Evolutionary conservation across 64 coral and sea anemone genomes (phyloP).

Genomic region (Orbicella faveolata): DNA sequence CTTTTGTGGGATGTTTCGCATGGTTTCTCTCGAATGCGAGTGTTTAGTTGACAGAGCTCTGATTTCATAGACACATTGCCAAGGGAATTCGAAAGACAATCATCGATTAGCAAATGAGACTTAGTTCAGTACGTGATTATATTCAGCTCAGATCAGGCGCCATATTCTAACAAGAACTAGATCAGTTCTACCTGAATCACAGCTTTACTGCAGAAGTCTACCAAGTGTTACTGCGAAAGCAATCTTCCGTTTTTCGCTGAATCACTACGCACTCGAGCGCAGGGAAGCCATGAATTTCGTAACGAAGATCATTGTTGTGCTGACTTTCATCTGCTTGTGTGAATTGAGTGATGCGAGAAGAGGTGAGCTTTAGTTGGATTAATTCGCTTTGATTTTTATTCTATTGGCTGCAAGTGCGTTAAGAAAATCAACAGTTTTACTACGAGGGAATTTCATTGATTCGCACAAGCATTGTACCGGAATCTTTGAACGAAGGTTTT

Average conservation of each 20-base stretch:
- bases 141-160: neutral
- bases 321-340: slow-evolving; percentile 23
- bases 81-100: slow-evolving; percentile 15
- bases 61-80: slow-evolving; percentile 7
- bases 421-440: slow-evolving; percentile 1
- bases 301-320: neutral
- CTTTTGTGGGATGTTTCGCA: slow-evolving; percentile 22
- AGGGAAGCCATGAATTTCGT: slow-evolving; percentile 14
- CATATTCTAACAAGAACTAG: neutral
- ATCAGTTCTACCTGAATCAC: neutral
- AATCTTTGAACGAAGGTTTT: neutral
- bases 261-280: neutral
- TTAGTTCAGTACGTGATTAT: neutral
- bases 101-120: neutral
- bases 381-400: neutral
- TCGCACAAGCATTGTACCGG: neutral
- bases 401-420: neutral
- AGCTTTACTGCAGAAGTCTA: neutral
- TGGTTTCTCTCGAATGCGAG: neutral
- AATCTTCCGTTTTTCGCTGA: neutral
- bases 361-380: neutral
- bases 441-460: slow-evolving; percentile 34
- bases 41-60: slow-evolving; percentile 13
- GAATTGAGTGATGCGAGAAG: neutral
- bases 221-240: neutral